Conservation (phyloP, 2,797 vertebrate species). For the Clarias pachynema region DNA sequence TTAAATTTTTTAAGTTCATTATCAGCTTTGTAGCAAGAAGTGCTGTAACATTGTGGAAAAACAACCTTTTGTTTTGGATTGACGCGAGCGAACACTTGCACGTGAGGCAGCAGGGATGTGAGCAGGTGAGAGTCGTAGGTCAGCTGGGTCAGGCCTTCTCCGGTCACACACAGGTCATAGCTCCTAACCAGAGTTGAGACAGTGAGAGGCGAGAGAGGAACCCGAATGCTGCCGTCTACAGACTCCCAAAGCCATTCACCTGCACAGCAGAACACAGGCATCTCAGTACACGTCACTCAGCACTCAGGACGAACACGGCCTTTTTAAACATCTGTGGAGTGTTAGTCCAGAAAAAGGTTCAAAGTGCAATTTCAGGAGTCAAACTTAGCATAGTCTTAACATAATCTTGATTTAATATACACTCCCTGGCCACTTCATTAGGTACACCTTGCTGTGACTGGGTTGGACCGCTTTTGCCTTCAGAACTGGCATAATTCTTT, state of each 20-base stretch:
- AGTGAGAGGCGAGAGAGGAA: constrained; percentile 72
- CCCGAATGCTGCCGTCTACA: constrained; percentile 76
- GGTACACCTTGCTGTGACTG: no score
- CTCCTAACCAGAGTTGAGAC: constrained; percentile 68
- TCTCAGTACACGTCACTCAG: neutral
- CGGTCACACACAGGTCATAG: constrained; percentile 89
- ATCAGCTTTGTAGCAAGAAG: neutral
- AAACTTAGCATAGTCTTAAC: neutral
- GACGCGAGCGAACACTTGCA: constrained; percentile 91
- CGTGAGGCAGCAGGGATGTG: constrained; percentile 82
- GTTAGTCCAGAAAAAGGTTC: neutral
- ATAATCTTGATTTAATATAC: no score
- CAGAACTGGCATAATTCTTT: no score
- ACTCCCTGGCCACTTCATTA: no score
- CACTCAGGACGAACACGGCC: neutral
- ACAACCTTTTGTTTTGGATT: constrained; percentile 95
- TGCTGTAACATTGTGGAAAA: neutral
- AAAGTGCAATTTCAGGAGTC: neutral
- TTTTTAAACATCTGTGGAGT: neutral
- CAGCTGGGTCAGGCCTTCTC: constrained; percentile 85
- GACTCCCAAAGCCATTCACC: constrained; percentile 88
- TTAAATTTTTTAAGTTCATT: neutral
- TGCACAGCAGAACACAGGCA: constrained; percentile 55
- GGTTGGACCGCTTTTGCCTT: no score
- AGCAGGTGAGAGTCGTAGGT: constrained; percentile 72